Evolutionary conservation across 2,113 vertebrate genomes (phyloP), one percentile per base, ranked within the genome.

Genomic region (Paracanthobrama guichenoti): DNA sequence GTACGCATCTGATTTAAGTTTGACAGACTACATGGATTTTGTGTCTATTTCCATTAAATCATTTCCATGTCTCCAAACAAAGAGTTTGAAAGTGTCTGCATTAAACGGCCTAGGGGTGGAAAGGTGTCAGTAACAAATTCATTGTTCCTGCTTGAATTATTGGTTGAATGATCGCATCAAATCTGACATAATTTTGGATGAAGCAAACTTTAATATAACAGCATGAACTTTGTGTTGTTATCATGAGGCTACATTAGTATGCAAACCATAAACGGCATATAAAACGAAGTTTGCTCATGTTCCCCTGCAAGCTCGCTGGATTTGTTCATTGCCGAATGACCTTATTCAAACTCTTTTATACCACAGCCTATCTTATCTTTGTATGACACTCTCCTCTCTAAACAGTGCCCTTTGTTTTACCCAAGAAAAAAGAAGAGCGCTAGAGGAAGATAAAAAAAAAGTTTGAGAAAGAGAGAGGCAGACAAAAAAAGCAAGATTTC

Each of bases 351-450:
- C 73, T 82, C 62, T 77, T 86, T 71, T 71, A 66, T 4, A 78
- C 39, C 75, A 78, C 69, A 62, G 64, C 53, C 53, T 14, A 46
- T 55, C 53, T 86, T 86, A 83, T 83, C 64, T 83, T 42, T 62
- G 69, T 35, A 59, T 60, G 28, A 84, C 82, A 77, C 46, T 78
- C 74, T 53, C 73, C 60, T 39, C 10, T 59, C 28, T 46, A 55
- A 76, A 79, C 71, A 84, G 60, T 55, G 31, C 64, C 59, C 71
- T 82, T 84, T 77, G 81, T 74, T 78, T 82, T 86, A 79, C 2
- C 26, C 35, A 48, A 28, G 31, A 77, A 67, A 74, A 82, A 79
- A 59, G 22, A 31, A 7, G 74, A 79, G 76, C 3, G 48, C 24
- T 48, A 59, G 39, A 79, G 69, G 20, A 39, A 42, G 84, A 85